Conservation (phyloP, 2,888 invertebrate genomes). For the Cosmopolites sordidus region DNA sequence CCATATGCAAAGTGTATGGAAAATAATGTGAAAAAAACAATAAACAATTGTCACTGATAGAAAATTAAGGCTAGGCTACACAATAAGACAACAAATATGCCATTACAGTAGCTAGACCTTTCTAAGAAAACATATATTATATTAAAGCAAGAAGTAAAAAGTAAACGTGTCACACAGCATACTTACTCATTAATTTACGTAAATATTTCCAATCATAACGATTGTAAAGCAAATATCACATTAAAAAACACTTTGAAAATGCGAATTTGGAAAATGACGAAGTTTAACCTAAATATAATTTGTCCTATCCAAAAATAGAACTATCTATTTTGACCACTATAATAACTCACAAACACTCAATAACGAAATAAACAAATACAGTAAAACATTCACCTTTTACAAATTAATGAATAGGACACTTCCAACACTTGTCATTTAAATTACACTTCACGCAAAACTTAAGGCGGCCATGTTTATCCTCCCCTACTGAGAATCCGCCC, state of each 20-base stretch:
- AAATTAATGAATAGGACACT: conserved; percentile 39
- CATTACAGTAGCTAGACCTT: conserved; percentile 9
- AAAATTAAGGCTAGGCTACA: no score
- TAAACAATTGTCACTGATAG: no score
- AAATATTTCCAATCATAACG: no score
- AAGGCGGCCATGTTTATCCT: conserved; percentile 49
- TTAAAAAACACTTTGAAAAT: conserved; percentile 13
- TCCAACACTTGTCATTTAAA: conserved; percentile 41
- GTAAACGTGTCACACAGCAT: no score
- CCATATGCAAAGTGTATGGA: no score
- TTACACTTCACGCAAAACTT: conserved; percentile 42
- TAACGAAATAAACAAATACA: conserved; percentile 9
- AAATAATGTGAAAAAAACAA: no score
- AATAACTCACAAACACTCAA: conserved; percentile 10
- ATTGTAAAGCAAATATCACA: conserved; percentile 23
- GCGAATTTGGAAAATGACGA: conserved; percentile 32
- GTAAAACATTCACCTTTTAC: conserved; percentile 35
- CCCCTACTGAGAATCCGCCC: conserved; percentile 41
- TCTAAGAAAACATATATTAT: conserved; percentile 13
- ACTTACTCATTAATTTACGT: no score
- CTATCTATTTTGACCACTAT: conserved; percentile 13
- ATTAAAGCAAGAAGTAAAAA: conserved; percentile 1
- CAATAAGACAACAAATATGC: conserved; percentile 12
- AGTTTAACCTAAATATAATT: conserved; percentile 47
- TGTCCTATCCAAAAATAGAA: conserved; percentile 27